Evolutionary conservation across 2,113 vertebrate species (phyloP).

Genomic region (Isurus oxyrinchus): DNA sequence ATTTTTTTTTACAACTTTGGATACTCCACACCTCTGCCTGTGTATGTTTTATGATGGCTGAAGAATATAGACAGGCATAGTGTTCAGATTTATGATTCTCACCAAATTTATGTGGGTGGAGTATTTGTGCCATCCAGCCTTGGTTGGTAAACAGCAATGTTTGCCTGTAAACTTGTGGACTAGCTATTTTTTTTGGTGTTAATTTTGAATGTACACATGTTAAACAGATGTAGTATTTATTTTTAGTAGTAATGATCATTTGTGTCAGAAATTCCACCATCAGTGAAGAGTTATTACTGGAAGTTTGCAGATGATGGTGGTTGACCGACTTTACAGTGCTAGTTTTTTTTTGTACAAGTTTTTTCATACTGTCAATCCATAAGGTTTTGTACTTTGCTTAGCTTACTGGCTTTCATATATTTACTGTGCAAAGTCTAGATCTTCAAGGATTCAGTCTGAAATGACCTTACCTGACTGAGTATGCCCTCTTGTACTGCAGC

Average conservation of each 20-base stretch:
- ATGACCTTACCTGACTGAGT: conserved; percentile 43
- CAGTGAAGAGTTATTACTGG: conserved; percentile 42
- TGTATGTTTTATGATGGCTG: conserved; percentile 74
- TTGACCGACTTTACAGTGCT: conserved; percentile 50
- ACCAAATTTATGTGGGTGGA: conserved; percentile 50
- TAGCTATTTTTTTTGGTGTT: conserved; percentile 23
- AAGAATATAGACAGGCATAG: conserved; percentile 86
- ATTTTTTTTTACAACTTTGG: conserved; percentile 34
- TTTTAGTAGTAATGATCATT: conserved; percentile 62
- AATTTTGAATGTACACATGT: conserved; percentile 32
- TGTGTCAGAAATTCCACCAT: conserved; percentile 62
- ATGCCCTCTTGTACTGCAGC: conserved; percentile 53
- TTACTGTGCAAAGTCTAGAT: conserved; percentile 42
- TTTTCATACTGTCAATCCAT: conserved; percentile 51
- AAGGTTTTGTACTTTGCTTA: conserved; percentile 56
- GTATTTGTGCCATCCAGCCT: conserved; percentile 44
- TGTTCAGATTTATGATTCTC: conserved; percentile 59
- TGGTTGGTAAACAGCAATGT: conserved; percentile 55
- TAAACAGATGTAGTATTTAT: conserved; percentile 65
- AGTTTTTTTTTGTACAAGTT: conserved; percentile 54
- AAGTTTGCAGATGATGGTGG: conserved; percentile 30
- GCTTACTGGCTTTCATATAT: conserved; percentile 42
- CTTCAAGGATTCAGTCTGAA: conserved; percentile 47
- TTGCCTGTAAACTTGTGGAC: conserved; percentile 48
- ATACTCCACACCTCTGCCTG: conserved; percentile 41